Evolutionary conservation across 64 coral and sea anemone species (phyloP).

Genomic region (Actinia equina): DNA sequence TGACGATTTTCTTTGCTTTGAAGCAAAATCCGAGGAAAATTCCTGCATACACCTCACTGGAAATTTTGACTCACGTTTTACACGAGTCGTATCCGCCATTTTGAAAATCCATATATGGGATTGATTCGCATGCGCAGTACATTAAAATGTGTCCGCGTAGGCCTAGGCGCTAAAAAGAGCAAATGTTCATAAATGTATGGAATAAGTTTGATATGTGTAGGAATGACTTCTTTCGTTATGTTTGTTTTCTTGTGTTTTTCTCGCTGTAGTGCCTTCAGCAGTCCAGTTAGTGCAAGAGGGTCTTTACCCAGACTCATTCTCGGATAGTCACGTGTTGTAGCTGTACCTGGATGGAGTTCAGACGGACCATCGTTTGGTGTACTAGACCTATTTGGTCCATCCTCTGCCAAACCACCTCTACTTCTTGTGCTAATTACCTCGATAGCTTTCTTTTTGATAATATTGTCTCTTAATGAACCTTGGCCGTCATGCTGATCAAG

Average conservation of each 20-base stretch:
- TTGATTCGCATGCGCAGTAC: too few species aligned
- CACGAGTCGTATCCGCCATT: too few species aligned
- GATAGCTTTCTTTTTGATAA: background rate
- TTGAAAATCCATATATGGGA: too few species aligned
- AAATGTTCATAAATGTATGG: too few species aligned
- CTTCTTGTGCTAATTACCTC: background rate
- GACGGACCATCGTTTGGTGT: background rate
- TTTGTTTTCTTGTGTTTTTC: background rate
- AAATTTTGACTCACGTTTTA: too few species aligned
- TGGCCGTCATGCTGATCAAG: background rate
- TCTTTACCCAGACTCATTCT: background rate
- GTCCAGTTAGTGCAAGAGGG: background rate
- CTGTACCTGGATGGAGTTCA: background rate
- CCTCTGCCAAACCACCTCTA: background rate
- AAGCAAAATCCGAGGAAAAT: too few species aligned
- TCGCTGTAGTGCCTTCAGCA: constrained; percentile 13
- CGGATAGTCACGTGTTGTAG: background rate
- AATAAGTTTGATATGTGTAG: too few species aligned
- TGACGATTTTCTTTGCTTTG: too few species aligned
- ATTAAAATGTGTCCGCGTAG: too few species aligned
- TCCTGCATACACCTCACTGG: too few species aligned
- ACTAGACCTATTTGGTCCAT: background rate
- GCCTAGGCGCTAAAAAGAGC: too few species aligned
- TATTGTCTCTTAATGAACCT: background rate
- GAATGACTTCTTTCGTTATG: background rate